Evolutionary conservation across 2,888 invertebrate genomes (phyloP), one percentile per base, ranked within the genome.

Genomic region (Cartodere bifasciata): DNA sequence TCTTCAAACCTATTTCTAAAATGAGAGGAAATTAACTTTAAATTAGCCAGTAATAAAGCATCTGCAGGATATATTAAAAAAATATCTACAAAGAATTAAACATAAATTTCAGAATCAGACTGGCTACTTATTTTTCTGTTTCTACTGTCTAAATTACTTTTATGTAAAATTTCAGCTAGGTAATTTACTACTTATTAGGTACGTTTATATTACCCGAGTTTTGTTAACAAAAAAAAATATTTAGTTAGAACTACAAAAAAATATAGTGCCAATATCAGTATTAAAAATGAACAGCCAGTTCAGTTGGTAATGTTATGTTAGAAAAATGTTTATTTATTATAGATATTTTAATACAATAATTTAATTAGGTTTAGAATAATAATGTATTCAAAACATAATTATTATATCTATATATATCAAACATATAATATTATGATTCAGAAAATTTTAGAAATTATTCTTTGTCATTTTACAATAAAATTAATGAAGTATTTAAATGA

Each of bases 401-500:
- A 57, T 52, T 53, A 53, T 54, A 54, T 52, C 51, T 27, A n/a
- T n/a, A n/a, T 57, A 57, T 58, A 57, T 57, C 56, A 53, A 52
- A 53, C 51, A 48, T 54, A 45, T 50, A 48, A 49, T 52, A 52
- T 49, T 46, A 48, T 53, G 47, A 56, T 57, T 56, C 52, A 52
- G 53, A 55, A 64, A 68, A 67, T 67, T 70, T 70, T 72, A 72
- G 71, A 70, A n/a, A 68, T 68, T 72, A 71, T 71, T 71, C 70
- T 72, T 72, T 72, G 72, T 72, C 70, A 71, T 71, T 72, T 72
- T 72, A 68, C 71, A 72, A 71, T 72, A 72, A 72, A 72, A 71
- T 44, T 23, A 31, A 38, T 40, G 16, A 31, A 36, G n/a, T n/a
- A n/a, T n/a, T n/a, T n/a, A n/a, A n/a, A n/a, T n/a, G n/a, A n/a